phyloP scores from a whole-genome alignment of 2,888 invertebrate species.

The Drosophila cracens region DNA sequence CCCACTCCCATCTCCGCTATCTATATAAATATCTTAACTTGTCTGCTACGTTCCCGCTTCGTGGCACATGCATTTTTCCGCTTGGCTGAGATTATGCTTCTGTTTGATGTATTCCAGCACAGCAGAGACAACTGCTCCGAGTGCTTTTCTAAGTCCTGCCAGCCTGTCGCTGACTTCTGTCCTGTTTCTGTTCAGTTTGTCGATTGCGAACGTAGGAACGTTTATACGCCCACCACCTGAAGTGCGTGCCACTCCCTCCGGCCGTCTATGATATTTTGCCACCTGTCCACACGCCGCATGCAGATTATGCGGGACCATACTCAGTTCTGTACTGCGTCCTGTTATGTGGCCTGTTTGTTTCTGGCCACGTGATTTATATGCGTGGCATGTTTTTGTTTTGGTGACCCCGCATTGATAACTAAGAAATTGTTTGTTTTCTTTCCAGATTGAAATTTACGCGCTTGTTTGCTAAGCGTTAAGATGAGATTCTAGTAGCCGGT shows the following conservation, averaged over 20 bases:
- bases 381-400: constrained; percentile 38
- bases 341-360: constrained; percentile 34
- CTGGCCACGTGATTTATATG: constrained; percentile 48
- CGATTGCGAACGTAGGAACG: constrained; percentile 21
- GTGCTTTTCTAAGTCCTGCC: constrained; percentile 29
- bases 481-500: constrained; percentile 15
- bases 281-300: constrained; percentile 21
- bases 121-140: constrained; percentile 46
- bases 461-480: constrained; percentile 43
- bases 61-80: constrained; percentile 70
- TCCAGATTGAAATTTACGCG: constrained; percentile 28
- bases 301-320: constrained; percentile 42
- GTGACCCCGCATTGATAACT: constrained; percentile 18
- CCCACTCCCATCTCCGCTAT: constrained; percentile 5
- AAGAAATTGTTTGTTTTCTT: constrained; percentile 37
- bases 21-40: constrained; percentile 40
- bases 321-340: neutral
- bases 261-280: constrained; percentile 18
- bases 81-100: constrained; percentile 72
- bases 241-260: constrained; percentile 12
- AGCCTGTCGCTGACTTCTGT: constrained; percentile 16
- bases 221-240: neutral
- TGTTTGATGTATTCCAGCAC: constrained; percentile 74
- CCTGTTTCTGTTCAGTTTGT: constrained; percentile 24
- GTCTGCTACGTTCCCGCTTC: constrained; percentile 14